These are phyloP conservation scores for Apostichopus leukothele DNA, from an alignment of 53 echinoderm and acorn worm genomes.

Conservation along the genomic window DNA sequence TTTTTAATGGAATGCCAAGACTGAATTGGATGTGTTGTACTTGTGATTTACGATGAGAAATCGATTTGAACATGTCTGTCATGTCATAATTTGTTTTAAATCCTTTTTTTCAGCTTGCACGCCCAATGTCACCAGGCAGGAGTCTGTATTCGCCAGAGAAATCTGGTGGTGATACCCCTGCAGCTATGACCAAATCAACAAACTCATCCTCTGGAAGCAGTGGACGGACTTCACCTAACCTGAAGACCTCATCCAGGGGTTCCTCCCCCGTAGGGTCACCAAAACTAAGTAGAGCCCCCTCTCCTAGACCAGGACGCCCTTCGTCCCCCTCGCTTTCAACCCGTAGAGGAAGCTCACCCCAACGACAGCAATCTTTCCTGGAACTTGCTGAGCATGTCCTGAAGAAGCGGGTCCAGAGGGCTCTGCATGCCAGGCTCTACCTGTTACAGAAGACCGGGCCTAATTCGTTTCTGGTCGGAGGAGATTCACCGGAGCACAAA, in stretches of 20 bases:
- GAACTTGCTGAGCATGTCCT: slow-evolving; percentile 80
- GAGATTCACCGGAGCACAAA: slow-evolving; percentile 92
- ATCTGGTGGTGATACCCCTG: slow-evolving; percentile 18
- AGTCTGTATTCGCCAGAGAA: slow-evolving; percentile 24
- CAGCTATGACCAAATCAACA: neutral
- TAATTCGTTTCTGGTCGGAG: slow-evolving; percentile 94
- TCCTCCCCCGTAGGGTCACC: slow-evolving; percentile 49
- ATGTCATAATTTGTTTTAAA: too few relatives aligned
- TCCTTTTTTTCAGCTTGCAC: slow-evolving; percentile 5
- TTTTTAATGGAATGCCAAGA: too few relatives aligned
- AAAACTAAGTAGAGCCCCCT: slow-evolving; percentile 40
- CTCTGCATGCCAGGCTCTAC: slow-evolving; percentile 84
- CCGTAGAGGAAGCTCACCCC: slow-evolving; percentile 81
- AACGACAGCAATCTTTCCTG: slow-evolving; percentile 63
- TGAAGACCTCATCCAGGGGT: slow-evolving; percentile 33
- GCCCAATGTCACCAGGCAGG: slow-evolving; percentile 32
- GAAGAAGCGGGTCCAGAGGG: slow-evolving; percentile 92
- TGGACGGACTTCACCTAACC: slow-evolving; percentile 22
- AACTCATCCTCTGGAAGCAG: slow-evolving; percentile 36
- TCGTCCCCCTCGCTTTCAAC: slow-evolving; percentile 61
- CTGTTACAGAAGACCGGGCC: slow-evolving; percentile 94
- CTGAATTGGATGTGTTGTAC: too few relatives aligned
- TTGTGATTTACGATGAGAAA: too few relatives aligned
- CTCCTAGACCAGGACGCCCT: slow-evolving; percentile 19
- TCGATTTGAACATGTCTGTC: too few relatives aligned